phyloP scores from a whole-genome alignment of 2,888 invertebrate species.

The Schrankia costaestrigalis region DNA sequence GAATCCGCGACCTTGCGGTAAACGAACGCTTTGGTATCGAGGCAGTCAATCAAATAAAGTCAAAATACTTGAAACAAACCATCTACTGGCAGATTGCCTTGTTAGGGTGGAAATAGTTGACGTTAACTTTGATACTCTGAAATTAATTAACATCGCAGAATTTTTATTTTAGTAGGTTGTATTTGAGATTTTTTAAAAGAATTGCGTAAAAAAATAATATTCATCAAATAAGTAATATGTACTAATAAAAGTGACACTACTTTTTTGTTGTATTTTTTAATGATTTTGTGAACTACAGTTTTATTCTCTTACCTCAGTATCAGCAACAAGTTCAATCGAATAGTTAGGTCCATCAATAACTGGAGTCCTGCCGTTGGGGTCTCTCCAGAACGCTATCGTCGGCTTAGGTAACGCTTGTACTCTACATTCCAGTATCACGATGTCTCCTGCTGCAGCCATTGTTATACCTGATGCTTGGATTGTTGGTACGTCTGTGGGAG shows the following conservation, averaged over 20 bases:
- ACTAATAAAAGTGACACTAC: too few species aligned
- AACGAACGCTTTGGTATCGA: too few species aligned
- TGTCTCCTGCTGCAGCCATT: constrained; percentile 87
- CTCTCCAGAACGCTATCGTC: constrained; percentile 90
- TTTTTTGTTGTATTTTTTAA: too few species aligned
- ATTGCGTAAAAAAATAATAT: too few species aligned
- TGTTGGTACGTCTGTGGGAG: constrained; percentile 84
- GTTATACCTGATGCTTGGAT: constrained; percentile 89
- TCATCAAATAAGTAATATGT: too few species aligned
- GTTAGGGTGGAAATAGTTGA: too few species aligned
- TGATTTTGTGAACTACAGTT: background rate
- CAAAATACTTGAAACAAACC: too few species aligned
- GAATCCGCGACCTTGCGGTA: background rate
- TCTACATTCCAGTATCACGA: constrained; percentile 87
- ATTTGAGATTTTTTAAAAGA: too few species aligned
- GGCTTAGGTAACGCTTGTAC: constrained; percentile 90
- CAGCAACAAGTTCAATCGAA: constrained; percentile 80
- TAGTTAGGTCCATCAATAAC: constrained; percentile 90
- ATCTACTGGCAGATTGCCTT: too few species aligned
- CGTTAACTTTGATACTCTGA: too few species aligned
- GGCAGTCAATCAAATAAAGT: too few species aligned
- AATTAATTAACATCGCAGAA: background rate
- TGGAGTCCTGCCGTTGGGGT: constrained; percentile 86
- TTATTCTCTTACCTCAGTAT: constrained; percentile 79
- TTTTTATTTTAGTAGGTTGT: too few species aligned